These are phyloP conservation scores for Axea sp. DNA, from an alignment of 2,888 invertebrate species.

Conservation along the genomic window DNA sequence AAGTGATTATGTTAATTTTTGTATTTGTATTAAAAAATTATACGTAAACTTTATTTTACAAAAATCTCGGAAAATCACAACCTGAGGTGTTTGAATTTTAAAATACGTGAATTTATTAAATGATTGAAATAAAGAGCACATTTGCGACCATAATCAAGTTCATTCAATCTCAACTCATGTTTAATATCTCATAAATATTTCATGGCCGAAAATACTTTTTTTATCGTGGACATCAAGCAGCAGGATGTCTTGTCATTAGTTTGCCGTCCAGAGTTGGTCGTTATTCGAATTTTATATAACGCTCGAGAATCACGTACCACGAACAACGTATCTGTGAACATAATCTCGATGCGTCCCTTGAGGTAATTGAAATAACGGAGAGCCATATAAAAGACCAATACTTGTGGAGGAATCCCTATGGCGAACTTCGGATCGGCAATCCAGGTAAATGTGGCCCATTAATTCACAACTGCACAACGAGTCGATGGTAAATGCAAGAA, in stretches of 20 bases:
- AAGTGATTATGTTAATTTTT: too few species aligned
- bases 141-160: slow-evolving; percentile 4
- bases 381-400: slow-evolving; percentile 58
- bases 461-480: slow-evolving; percentile 65
- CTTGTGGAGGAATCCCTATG: slow-evolving; percentile 43
- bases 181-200: slow-evolving; percentile 51
- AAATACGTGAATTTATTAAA: not conserved
- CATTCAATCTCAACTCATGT: not conserved
- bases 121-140: slow-evolving; percentile 33
- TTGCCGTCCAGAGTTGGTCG: slow-evolving; percentile 26
- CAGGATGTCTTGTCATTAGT: slow-evolving; percentile 36
- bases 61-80: slow-evolving; percentile 1
- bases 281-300: slow-evolving; percentile 52
- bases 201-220: slow-evolving; percentile 42
- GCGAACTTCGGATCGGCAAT: slow-evolving; percentile 66
- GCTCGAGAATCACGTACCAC: slow-evolving; percentile 25
- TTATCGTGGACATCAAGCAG: slow-evolving; percentile 36
- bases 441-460: slow-evolving; percentile 69
- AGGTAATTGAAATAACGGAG: slow-evolving; percentile 65
- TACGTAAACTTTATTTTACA: not conserved
- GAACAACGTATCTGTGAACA: slow-evolving; percentile 53
- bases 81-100: not conserved
- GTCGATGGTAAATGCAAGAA: slow-evolving; percentile 60
- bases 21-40: too few species aligned
- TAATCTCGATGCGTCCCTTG: slow-evolving; percentile 59